Evolutionary conservation across 2,113 vertebrate species (phyloP).

Genomic region (Pollimyrus isidori): DNA sequence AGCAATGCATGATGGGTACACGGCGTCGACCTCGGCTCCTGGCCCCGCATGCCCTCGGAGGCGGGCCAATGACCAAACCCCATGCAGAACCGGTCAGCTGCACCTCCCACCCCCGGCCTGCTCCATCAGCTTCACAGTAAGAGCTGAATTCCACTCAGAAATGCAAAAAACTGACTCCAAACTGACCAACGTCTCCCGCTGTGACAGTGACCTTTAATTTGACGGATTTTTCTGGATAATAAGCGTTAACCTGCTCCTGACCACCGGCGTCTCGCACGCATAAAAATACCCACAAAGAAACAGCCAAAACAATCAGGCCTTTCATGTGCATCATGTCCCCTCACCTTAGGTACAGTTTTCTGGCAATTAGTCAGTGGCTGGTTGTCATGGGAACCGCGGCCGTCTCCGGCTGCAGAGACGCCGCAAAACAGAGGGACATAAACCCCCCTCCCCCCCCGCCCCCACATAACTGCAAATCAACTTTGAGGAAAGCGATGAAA

Average conservation of each 20-base stretch:
- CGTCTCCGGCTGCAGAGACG: neutral
- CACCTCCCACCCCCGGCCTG: neutral
- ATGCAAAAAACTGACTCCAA: neutral
- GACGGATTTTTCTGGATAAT: neutral
- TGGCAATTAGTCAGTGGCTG: neutral
- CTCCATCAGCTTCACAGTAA: neutral
- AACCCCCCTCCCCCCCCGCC: neutral
- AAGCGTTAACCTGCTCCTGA: neutral
- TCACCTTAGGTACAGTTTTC: neutral
- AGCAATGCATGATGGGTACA: neutral
- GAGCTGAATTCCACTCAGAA: neutral
- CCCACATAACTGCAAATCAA: neutral
- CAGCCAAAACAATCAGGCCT: neutral
- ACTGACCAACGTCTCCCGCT: neutral
- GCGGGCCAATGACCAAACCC: neutral
- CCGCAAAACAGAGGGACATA: neutral
- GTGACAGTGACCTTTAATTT: neutral
- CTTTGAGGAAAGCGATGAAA: neutral
- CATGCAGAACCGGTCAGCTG: neutral
- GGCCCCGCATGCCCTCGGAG: neutral
- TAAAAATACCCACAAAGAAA: neutral
- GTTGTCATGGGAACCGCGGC: neutral
- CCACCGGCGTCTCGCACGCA: neutral
- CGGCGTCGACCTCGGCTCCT: neutral
- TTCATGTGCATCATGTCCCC: neutral